Percentiles rank a stretch among this genome's conserved stretches.
Evolutionary conservation across 2,113 vertebrate genomes (phyloP).

Genomic region (Collichthys lucidus): DNA sequence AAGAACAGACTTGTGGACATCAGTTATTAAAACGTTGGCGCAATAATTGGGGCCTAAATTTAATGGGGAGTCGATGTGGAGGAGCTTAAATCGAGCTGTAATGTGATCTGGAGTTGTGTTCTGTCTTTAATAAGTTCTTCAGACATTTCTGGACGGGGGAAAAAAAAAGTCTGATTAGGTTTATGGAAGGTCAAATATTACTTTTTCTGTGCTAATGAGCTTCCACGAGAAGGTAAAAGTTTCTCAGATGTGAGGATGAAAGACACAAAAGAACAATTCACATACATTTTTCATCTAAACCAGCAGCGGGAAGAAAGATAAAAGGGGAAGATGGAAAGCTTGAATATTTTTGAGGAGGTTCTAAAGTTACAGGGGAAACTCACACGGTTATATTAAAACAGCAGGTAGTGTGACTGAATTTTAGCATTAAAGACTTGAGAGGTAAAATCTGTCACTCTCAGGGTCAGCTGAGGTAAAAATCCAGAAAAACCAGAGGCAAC

Average conservation of each 20-base stretch:
- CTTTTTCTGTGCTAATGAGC: constrained; percentile 18
- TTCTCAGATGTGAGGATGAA: constrained; percentile 1
- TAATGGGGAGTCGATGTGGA: neutral
- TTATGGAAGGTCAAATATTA: constrained; percentile 29
- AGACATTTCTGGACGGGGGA: neutral
- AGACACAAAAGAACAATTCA: constrained; percentile 27
- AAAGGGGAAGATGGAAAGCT: neutral
- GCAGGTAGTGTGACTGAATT: too few relatives aligned
- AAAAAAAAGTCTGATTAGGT: neutral
- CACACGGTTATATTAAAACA: neutral
- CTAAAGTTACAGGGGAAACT: neutral
- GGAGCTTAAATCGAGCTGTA: neutral
- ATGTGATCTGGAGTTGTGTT: neutral
- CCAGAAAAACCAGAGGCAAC: neutral
- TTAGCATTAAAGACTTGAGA: neutral
- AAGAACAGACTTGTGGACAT: neutral
- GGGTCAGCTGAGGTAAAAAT: neutral
- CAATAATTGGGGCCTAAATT: neutral
- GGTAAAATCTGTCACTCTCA: neutral
- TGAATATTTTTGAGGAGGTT: neutral
- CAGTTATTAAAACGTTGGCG: neutral
- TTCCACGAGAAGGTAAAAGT: neutral
- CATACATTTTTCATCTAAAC: constrained; percentile 43
- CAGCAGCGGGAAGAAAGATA: neutral
- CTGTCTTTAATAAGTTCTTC: neutral